These are phyloP conservation scores for Coelopa frigida DNA, from an alignment of 1,140 invertebrate species.

Conservation along the genomic window DNA sequence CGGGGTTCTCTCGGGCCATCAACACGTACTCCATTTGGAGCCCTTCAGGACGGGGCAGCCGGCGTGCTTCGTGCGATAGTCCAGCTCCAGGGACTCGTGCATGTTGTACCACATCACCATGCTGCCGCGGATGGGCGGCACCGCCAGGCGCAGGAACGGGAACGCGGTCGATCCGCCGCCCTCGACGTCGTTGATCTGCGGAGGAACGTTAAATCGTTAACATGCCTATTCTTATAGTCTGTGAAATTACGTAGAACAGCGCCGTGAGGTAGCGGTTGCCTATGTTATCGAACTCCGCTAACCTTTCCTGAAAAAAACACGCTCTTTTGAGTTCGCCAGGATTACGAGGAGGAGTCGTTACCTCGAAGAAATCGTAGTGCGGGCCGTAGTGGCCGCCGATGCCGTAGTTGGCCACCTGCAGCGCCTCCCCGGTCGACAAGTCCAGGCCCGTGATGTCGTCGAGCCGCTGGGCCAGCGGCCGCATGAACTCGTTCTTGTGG, in stretches of 20 bases:
- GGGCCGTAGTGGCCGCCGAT: slow-evolving; percentile 98
- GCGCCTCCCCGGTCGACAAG: slow-evolving; percentile 78
- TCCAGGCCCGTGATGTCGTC: slow-evolving; percentile 73
- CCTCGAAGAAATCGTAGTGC: slow-evolving; percentile 66
- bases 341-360: background rate
- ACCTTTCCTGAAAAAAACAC: slow-evolving; percentile 64
- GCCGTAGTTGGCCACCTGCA: slow-evolving; percentile 96
- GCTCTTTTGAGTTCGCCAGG: too few species aligned
- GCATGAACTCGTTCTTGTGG: slow-evolving; percentile 66
- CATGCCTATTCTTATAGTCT: background rate
- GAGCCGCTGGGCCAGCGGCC: slow-evolving; percentile 61
- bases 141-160: slow-evolving; percentile 67
- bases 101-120: slow-evolving; percentile 94
- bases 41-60: slow-evolving; percentile 94
- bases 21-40: slow-evolving; percentile 73
- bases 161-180: slow-evolving; percentile 92
- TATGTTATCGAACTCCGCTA: slow-evolving; percentile 52
- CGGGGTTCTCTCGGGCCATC: background rate
- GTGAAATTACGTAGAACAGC: slow-evolving; percentile 13
- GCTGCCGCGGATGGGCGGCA: slow-evolving; percentile 80
- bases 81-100: slow-evolving; percentile 79
- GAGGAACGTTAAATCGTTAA: slow-evolving; percentile 16
- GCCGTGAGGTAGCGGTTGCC: slow-evolving; percentile 29
- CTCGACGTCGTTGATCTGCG: slow-evolving; percentile 84
- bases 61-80: slow-evolving; percentile 82